Evolutionary conservation across 2,888 invertebrate genomes (phyloP).

Genomic region (Thysanoteuthis rhombus): DNA sequence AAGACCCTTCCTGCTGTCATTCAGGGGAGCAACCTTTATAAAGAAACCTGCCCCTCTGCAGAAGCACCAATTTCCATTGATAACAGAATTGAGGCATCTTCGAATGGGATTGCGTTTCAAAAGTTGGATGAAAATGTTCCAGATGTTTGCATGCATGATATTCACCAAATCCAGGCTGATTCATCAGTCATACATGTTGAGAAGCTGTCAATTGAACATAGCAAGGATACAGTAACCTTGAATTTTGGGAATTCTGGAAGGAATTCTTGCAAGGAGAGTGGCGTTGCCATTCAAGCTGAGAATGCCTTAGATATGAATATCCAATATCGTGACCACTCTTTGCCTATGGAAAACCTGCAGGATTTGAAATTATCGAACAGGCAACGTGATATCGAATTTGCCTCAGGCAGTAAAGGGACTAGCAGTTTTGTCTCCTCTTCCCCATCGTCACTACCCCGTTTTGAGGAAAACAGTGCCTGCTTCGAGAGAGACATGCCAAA

Average conservation of each 20-base stretch:
- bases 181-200: neutral
- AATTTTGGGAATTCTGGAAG: constrained; percentile 19
- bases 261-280: neutral
- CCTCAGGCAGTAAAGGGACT: neutral
- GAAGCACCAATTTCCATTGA: neutral
- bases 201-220: constrained; percentile 14
- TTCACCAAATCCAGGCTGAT: neutral
- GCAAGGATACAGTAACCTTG: neutral
- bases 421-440: neutral
- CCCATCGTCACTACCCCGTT: neutral
- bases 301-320: neutral
- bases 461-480: neutral
- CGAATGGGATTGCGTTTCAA: neutral
- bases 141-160: neutral
- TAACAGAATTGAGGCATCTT: neutral
- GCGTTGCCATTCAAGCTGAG: neutral
- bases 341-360: neutral
- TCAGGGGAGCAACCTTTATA: neutral
- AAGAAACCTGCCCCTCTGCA: neutral
- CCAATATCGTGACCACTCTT: neutral
- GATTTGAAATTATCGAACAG: neutral
- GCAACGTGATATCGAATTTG: neutral
- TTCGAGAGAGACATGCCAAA: neutral
- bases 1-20: neutral
- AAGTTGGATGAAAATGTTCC: neutral